Evolutionary conservation across 2,113 vertebrate species (phyloP).

Genomic region (Turdus rufiventris): DNA sequence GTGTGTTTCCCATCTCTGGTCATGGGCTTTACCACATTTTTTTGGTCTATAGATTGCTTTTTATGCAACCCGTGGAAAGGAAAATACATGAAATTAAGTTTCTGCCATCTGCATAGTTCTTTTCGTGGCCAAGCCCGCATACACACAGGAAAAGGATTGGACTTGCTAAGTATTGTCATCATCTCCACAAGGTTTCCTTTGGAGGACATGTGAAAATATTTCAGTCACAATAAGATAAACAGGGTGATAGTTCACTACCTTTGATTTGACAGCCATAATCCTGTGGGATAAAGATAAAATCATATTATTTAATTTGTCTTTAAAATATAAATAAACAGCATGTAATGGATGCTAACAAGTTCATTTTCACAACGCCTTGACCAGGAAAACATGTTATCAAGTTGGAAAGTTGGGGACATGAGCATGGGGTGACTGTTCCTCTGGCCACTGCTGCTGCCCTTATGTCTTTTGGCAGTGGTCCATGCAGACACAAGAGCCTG

Average conservation of each 20-base stretch:
- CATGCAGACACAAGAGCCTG: background rate
- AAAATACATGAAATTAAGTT: background rate
- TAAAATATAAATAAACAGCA: background rate
- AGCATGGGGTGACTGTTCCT: background rate
- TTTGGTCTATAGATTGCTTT: background rate
- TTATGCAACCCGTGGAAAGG: background rate
- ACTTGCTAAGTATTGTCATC: background rate
- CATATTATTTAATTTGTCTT: background rate
- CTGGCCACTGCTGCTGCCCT: background rate
- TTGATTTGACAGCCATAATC: background rate
- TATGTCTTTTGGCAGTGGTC: background rate
- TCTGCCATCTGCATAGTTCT: background rate
- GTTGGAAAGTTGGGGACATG: background rate
- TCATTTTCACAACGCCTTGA: background rate
- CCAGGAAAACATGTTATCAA: fast-evolving
- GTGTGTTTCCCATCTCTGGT: background rate
- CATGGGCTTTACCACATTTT: background rate
- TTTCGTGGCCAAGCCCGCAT: fast-evolving
- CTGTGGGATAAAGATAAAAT: background rate
- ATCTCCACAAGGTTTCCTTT: background rate
- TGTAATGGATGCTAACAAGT: background rate
- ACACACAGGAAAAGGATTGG: background rate
- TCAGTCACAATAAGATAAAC: background rate
- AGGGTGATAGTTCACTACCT: fast-evolving
- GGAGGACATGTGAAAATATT: background rate